phyloP scores from a whole-genome alignment of 2,888 invertebrate genomes.

The Linnaemya vulpina region DNA sequence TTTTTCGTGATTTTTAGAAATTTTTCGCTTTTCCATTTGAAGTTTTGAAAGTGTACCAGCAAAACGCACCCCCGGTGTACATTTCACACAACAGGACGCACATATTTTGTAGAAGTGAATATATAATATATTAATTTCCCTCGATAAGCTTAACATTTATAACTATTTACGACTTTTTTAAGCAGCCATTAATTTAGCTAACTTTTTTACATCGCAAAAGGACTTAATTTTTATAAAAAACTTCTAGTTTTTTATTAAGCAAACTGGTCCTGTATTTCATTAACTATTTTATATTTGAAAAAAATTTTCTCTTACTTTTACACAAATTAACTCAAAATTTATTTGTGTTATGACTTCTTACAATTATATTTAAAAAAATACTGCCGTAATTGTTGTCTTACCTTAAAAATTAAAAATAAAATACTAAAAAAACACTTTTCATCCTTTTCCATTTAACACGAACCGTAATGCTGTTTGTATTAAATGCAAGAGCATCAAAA shows the following conservation, averaged over 20 bases:
- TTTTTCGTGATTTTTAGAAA: too few species aligned
- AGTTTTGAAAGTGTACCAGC: too few species aligned
- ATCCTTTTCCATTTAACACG: constrained; percentile 27
- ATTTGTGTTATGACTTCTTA: constrained; percentile 62
- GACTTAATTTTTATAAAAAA: neutral
- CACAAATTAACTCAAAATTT: constrained; percentile 53
- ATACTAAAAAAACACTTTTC: neutral
- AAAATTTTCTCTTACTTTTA: neutral
- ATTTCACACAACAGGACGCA: too few species aligned
- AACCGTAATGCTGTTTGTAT: neutral
- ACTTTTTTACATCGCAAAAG: neutral
- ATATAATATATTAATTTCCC: too few species aligned
- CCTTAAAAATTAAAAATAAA: constrained; percentile 1
- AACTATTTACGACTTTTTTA: neutral
- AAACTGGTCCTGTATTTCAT: constrained; percentile 60
- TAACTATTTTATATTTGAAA: constrained; percentile 48
- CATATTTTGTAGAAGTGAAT: too few species aligned
- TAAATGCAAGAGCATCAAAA: neutral
- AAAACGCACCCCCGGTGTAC: too few species aligned
- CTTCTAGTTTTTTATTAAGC: neutral
- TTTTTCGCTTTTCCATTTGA: too few species aligned
- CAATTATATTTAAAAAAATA: constrained; percentile 3
- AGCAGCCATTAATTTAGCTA: neutral
- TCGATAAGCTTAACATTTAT: neutral
- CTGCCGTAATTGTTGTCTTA: neutral